Conservation (phyloP, 92 coral and sea anemone genomes). For the Metridium senile region DNA sequence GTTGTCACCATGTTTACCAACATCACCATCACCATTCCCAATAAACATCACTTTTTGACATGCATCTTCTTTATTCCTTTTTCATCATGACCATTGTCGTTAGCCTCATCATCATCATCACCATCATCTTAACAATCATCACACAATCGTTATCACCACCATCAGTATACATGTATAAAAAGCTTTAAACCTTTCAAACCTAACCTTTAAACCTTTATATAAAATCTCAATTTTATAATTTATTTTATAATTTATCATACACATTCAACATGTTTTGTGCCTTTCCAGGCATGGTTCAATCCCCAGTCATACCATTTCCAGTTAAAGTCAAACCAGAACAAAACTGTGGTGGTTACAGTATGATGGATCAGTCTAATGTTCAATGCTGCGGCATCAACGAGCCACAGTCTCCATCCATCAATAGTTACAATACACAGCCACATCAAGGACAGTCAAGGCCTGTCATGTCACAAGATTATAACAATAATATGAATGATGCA, state of each 20-base stretch:
- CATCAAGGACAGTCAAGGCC: slow-evolving; percentile 50
- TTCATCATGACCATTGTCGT: too few relatives aligned
- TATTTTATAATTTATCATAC: neutral
- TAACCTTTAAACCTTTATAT: too few relatives aligned
- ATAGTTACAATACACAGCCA: slow-evolving; percentile 61
- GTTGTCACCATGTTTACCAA: too few relatives aligned
- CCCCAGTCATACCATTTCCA: slow-evolving; percentile 73
- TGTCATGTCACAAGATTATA: slow-evolving; percentile 42
- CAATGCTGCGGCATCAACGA: slow-evolving; percentile 68
- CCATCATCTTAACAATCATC: too few relatives aligned
- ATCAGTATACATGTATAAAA: too few relatives aligned
- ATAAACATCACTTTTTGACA: too few relatives aligned
- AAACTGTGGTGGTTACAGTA: slow-evolving; percentile 65
- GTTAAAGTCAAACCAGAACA: slow-evolving; percentile 90
- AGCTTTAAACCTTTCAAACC: too few relatives aligned
- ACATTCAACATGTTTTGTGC: neutral
- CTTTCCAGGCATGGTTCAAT: slow-evolving; percentile 62
- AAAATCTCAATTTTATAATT: too few relatives aligned
- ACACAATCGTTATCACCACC: too few relatives aligned
- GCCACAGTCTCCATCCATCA: slow-evolving; percentile 76
- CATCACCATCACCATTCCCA: too few relatives aligned
- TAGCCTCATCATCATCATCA: too few relatives aligned
- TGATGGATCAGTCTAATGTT: slow-evolving; percentile 69
- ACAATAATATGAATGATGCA: slow-evolving; percentile 75
- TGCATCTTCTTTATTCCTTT: too few relatives aligned